Base-by-base conservation (phyloP, 2,797 vertebrate genomes). In the Melanotaenia pygmaea region DNA sequence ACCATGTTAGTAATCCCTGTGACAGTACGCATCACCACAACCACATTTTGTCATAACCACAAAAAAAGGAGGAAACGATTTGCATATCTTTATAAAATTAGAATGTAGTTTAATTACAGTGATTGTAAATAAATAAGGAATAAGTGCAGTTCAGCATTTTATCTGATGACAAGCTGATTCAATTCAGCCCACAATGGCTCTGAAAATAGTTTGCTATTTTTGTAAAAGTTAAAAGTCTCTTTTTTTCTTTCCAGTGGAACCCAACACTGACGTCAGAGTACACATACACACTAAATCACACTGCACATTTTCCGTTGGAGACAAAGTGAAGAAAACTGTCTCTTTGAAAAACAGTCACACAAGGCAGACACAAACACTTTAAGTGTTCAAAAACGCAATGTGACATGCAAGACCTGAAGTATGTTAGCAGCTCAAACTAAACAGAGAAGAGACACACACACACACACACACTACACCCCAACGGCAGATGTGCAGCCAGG, bases 131-230 rank as follows among this genome's bases (percentile, higher is more conserved):
- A 43, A 16, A 43, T 43, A 5, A 4, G 14, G 40, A 43, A 43
- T 43, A 6, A 74, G 45, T 3, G 56, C 64, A 32, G 20, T 57
- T 72, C 59, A 66, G 67, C 58, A 54, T 70, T 77, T 79, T 28
- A 43, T 73, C 54, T 61, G 71, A 67, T 63, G 64, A 16, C 32
- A 63, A 56, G 37, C 40, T 60, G 60, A 82, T 35, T 30, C 47
- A 63, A 37, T 60, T 22, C 34, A 28, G 60, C 35, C 59, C 22
- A 59, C 5, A 1, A 67, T 14, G 65, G 45, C 51, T 43, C 58
- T 53, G 73, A 60, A 77, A 88, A 72, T 45, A 3, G 57, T 60
- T 67, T 24, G 59, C 80, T 80, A 79, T 85, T 87, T 83, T 43
- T 69, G 67, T 70, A 16, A 69, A 70, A 58, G 32, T 50, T 63